phyloP scores from a whole-genome alignment of 2,888 invertebrate species.

The Esperia sulphurella region DNA sequence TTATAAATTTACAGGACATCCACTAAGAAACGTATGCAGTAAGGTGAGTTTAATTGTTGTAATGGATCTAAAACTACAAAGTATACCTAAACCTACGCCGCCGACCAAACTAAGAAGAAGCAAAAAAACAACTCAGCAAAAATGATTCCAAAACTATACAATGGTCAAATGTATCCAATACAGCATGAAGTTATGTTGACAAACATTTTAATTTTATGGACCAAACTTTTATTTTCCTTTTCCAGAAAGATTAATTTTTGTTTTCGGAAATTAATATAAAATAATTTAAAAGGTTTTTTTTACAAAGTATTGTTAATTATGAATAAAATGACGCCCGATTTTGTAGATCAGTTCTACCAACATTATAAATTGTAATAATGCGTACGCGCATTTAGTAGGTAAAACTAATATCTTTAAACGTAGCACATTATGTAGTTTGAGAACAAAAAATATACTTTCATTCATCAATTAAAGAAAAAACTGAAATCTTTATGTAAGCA shows the following conservation, averaged over 20 bases:
- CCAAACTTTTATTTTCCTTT: slow-evolving; percentile 26
- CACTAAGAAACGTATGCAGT: slow-evolving; percentile 31
- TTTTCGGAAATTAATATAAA: not conserved
- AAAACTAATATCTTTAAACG: slow-evolving; percentile 3
- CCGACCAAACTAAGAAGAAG: slow-evolving; percentile 16
- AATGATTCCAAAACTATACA: slow-evolving; percentile 17
- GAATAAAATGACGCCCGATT: too few relatives aligned
- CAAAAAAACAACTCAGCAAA: slow-evolving; percentile 20
- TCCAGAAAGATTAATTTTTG: slow-evolving; percentile 8
- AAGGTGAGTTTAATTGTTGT: slow-evolving; percentile 37
- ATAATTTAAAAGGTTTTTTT: not conserved
- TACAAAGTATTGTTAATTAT: too few relatives aligned
- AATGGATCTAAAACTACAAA: slow-evolving; percentile 26
- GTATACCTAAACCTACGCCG: slow-evolving; percentile 12
- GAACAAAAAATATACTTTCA: slow-evolving; percentile 1
- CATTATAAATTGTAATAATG: not conserved
- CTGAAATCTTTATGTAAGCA: slow-evolving; percentile 23
- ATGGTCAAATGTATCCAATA: slow-evolving; percentile 14
- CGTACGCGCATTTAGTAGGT: not conserved
- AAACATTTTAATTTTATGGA: slow-evolving; percentile 33
- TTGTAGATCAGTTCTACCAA: slow-evolving; percentile 22
- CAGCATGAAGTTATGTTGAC: slow-evolving; percentile 12
- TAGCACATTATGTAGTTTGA: slow-evolving; percentile 7
- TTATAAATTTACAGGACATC: slow-evolving; percentile 26
- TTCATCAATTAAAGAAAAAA: slow-evolving; percentile 11